Percentiles rank a stretch among this genome's conserved stretches.
Conservation (phyloP, 92 coral and sea anemone genomes). For the Scolanthus callimorphus region DNA sequence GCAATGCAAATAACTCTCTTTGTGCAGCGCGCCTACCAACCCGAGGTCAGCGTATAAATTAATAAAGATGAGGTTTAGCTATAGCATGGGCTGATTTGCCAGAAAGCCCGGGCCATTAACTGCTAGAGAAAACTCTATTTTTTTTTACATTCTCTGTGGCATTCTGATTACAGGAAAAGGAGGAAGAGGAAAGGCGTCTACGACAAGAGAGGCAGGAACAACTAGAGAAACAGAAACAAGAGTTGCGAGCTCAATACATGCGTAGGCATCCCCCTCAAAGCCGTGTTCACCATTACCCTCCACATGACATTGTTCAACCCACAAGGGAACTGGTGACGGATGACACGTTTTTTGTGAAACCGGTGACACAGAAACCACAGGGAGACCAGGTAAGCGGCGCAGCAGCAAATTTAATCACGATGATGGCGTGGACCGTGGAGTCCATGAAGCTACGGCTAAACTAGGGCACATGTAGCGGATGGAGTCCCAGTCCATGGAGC, state of each 20-base stretch:
- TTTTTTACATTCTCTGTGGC: background rate
- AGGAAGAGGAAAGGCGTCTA: slow-evolving; percentile 42
- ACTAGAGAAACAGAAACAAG: slow-evolving; percentile 51
- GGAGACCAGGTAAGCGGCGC: slow-evolving; percentile 2
- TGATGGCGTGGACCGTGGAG: no score
- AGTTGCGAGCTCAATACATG: slow-evolving; percentile 31
- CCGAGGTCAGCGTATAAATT: no score
- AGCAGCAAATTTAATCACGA: no score
- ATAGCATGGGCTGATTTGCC: no score
- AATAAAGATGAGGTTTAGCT: no score
- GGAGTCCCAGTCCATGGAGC: no score
- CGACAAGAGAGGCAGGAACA: slow-evolving; percentile 35
- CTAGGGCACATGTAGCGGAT: no score
- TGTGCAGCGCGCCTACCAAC: no score
- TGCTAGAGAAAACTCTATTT: no score
- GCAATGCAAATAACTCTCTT: no score
- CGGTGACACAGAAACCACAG: slow-evolving; percentile 26
- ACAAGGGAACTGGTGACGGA: slow-evolving; percentile 31
- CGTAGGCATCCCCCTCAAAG: slow-evolving; percentile 22
- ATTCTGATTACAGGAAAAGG: slow-evolving; percentile 38
- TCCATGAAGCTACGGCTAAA: no score
- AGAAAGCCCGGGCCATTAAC: no score
- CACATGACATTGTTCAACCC: slow-evolving; percentile 41
- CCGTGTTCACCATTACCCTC: slow-evolving; percentile 22
- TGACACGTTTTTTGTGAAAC: slow-evolving; percentile 26